Base-by-base conservation (phyloP, 2,888 invertebrate genomes). In the Ypsolopha scabrella region DNA sequence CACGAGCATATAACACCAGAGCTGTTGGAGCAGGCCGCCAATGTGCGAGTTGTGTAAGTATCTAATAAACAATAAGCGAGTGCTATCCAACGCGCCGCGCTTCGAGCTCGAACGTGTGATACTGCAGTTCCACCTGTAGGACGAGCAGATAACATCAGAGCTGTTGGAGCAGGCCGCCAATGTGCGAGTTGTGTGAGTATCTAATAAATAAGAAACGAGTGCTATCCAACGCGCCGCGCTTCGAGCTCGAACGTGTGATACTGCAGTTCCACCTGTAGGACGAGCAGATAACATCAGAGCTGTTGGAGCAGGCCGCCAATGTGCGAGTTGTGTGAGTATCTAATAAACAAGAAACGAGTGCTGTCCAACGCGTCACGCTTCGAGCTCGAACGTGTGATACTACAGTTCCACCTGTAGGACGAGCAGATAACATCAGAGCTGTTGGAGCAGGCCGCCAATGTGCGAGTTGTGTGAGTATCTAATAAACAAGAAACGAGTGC, bases 51-150 rank as follows among this genome's bases (percentile, higher is more conserved):
- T 24, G 64, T 70, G 90, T 90, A 57, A 70, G 82, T 73, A 61
- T 24, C 24, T 24, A 8, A 41, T 48, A 13, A 13, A 38, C 3
- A 55, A 55, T 48, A 75, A 69, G 50, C 69, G 83, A 53, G 68
- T 72, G 49, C 80, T 93, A 50, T 92, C 93, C 0, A 75, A 68
- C 0, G 58, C 58, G 0, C 75, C 92, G 13, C 70, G 77, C 9
- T 57, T 67, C 4, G 75, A 88, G 53, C 67, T 93, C 47, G 79
- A 87, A 56, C 62, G 70, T 0, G 58, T 80, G 0, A 45, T 93
- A 9, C 62, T 86, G 48, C 68, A 86, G n/a, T 75, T 89, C 61
- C 92, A 82, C 68, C 75, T 80, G 0, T 70, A 80, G 0, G 67
- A 71, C 0, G 55, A 62, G 0, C 65, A 74, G 38, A 34, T 92